phyloP scores from a whole-genome alignment of 2,888 invertebrate species.

The Pollenia griseotomentosa region DNA sequence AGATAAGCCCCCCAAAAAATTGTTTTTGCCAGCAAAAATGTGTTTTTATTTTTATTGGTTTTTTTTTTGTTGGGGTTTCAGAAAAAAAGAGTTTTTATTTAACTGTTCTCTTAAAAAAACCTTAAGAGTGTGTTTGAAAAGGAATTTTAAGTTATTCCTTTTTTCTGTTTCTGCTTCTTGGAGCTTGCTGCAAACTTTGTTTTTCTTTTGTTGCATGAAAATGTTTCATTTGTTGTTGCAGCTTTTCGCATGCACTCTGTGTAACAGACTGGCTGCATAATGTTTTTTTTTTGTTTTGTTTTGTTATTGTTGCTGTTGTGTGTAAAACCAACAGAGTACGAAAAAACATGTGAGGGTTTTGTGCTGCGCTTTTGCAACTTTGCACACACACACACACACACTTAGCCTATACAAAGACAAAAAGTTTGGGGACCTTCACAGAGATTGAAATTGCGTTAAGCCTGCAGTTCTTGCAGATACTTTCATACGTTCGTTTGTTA shows the following conservation, averaged over 20 bases:
- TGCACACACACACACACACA: constrained; percentile 52
- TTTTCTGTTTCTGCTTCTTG: not conserved
- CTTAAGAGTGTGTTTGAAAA: constrained; percentile 54
- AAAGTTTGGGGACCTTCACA: constrained; percentile 81
- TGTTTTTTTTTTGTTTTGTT: constrained; percentile 24
- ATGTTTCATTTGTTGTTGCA: constrained; percentile 19
- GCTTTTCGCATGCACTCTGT: constrained; percentile 62
- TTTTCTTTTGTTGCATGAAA: constrained; percentile 8
- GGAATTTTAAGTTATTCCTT: constrained; percentile 56
- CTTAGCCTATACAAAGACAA: constrained; percentile 36
- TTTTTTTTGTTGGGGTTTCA: constrained; percentile 3
- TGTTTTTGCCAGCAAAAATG: constrained; percentile 24
- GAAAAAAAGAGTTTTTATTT: constrained; percentile 15
- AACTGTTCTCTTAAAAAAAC: constrained; percentile 50
- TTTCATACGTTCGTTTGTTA: constrained; percentile 83
- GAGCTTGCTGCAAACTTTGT: constrained; percentile 21
- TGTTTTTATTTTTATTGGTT: constrained; percentile 30
- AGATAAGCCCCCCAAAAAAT: constrained; percentile 42
- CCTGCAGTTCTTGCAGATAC: constrained; percentile 84
- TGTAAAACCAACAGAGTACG: constrained; percentile 57
- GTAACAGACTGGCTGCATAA: constrained; percentile 51
- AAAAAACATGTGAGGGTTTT: constrained; percentile 64
- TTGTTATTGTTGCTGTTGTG: constrained; percentile 40
- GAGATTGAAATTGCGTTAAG: constrained; percentile 84
- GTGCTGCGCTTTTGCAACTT: constrained; percentile 72